These are phyloP conservation scores for Lepidurus couesii DNA, from an alignment of 1,140 invertebrate genomes.

Conservation along the genomic window DNA sequence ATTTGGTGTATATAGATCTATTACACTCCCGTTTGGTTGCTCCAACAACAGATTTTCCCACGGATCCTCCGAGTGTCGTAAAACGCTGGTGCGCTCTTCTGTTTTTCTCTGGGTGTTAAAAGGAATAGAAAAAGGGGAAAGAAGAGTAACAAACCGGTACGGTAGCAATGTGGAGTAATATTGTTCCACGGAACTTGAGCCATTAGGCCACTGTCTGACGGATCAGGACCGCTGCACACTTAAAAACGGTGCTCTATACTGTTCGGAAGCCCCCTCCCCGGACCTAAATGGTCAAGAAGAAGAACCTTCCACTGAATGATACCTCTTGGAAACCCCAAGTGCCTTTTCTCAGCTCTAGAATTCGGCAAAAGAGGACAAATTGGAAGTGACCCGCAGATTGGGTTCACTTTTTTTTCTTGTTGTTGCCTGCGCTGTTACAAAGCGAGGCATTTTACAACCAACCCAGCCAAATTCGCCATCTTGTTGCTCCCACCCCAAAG, in stretches of 20 bases:
- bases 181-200: neutral
- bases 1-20: neutral
- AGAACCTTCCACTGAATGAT: neutral
- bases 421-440: neutral
- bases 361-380: constrained; percentile 1
- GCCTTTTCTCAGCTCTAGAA: neutral
- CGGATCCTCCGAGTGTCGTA: constrained; percentile 3
- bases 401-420: neutral
- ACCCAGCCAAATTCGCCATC: too few relatives aligned
- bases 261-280: neutral
- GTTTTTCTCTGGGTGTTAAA: neutral
- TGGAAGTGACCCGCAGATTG: constrained; percentile 8
- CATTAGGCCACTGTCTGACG: neutral
- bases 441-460: too few relatives aligned
- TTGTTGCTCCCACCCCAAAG: too few relatives aligned
- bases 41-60: constrained; percentile 9
- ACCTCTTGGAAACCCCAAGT: neutral
- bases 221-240: neutral
- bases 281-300: too few relatives aligned
- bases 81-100: neutral
- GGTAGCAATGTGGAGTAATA: constrained; percentile 18
- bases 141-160: neutral
- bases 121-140: neutral
- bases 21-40: neutral
- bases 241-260: neutral